These are phyloP conservation scores for Pilophorus perplexus DNA, from an alignment of 2,888 invertebrate genomes.

Conservation along the genomic window DNA sequence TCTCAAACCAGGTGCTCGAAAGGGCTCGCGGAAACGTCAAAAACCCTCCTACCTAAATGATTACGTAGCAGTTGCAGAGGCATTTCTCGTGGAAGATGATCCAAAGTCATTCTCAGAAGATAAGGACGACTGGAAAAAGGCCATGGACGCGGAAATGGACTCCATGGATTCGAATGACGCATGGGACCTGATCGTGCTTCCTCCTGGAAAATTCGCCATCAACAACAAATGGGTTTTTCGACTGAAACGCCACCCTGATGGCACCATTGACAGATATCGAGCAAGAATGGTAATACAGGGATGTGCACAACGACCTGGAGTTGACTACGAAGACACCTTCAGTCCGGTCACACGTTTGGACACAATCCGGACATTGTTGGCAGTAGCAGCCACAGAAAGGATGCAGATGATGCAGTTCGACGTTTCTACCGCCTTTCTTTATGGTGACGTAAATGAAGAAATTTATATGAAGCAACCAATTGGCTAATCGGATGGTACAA, in stretches of 20 bases:
- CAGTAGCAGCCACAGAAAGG: conserved; percentile 13
- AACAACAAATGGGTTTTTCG: conserved; percentile 15
- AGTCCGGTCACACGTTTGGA: conserved; percentile 17
- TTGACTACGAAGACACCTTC: conserved; percentile 9
- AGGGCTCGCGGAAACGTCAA: no score
- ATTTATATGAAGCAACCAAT: conserved; percentile 26
- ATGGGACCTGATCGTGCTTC: no score
- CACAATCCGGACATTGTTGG: neutral
- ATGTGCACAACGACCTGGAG: neutral
- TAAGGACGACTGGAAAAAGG: neutral
- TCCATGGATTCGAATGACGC: neutral
- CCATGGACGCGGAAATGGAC: neutral
- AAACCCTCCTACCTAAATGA: no score
- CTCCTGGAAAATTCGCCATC: neutral
- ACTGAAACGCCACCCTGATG: conserved; percentile 1
- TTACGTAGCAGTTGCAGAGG: no score
- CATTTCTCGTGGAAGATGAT: no score
- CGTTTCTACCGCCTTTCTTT: conserved; percentile 24
- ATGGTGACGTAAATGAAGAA: conserved; percentile 17
- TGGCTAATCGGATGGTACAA: conserved; percentile 16
- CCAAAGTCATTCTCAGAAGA: neutral
- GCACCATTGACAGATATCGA: neutral
- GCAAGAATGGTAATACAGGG: conserved; percentile 13
- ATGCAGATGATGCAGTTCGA: conserved; percentile 30
- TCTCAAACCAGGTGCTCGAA: neutral